Evolutionary conservation across 2,113 vertebrate genomes (phyloP).

Genomic region (Onychostoma macrolepis): DNA sequence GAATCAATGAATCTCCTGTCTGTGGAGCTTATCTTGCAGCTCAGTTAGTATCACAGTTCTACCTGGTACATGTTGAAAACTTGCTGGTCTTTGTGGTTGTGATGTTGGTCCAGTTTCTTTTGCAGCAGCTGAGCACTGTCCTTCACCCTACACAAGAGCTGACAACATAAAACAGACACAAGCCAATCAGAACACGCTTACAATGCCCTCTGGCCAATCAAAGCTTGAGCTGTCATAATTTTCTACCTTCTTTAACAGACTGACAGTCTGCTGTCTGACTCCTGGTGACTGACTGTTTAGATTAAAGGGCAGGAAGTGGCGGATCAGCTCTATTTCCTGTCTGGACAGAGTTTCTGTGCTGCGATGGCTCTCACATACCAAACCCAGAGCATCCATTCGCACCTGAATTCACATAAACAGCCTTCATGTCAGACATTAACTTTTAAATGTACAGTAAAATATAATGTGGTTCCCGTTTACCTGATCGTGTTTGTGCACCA

Average conservation of each 20-base stretch:
- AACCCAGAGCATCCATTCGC: constrained; percentile 90
- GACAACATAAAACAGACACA: constrained; percentile 23
- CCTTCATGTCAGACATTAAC: not conserved
- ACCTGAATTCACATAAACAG: constrained; percentile 73
- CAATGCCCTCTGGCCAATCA: not conserved
- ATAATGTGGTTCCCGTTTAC: constrained; percentile 67
- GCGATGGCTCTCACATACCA: constrained; percentile 91
- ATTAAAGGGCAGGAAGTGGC: constrained; percentile 84
- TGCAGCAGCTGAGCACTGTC: constrained; percentile 88
- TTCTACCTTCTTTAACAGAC: constrained; percentile 90
- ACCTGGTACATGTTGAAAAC: constrained; percentile 82
- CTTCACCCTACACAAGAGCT: constrained; percentile 89
- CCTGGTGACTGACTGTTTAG: constrained; percentile 90
- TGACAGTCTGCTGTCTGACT: constrained; percentile 85
- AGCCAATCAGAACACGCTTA: constrained; percentile 44
- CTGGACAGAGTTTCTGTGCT: constrained; percentile 85
- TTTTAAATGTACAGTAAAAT: not conserved
- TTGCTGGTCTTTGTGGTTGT: constrained; percentile 56
- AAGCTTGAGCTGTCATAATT: not conserved
- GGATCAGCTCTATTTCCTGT: constrained; percentile 87
- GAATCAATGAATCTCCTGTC: not conserved
- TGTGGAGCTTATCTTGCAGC: not conserved
- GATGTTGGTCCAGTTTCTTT: constrained; percentile 72
- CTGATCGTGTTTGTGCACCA: constrained; percentile 91
- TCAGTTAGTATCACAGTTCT: constrained; percentile 48